Conservation (phyloP, 1,140 invertebrate species). For the Plodia interpunctella region DNA sequence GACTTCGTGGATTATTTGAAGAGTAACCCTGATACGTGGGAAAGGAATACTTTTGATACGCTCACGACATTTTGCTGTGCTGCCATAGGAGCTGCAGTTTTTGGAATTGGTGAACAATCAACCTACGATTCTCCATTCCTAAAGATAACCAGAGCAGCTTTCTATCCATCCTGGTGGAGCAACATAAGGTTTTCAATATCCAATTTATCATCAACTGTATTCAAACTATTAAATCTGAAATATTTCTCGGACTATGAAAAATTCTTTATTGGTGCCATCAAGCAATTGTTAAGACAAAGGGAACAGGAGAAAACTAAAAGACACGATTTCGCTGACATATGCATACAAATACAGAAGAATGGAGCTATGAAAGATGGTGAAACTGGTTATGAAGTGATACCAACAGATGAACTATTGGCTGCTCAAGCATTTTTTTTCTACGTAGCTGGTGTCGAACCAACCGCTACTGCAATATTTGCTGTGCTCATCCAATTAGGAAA, state of each 20-base stretch:
- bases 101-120: constrained; percentile 31
- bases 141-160: not conserved
- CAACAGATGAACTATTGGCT: constrained; percentile 66
- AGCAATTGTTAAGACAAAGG: constrained; percentile 31
- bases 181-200: not conserved
- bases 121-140: constrained; percentile 21
- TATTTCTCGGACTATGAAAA: constrained; percentile 19
- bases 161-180: not conserved
- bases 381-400: constrained; percentile 30
- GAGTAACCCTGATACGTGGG: constrained; percentile 22
- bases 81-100: constrained; percentile 32
- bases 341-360: constrained; percentile 32
- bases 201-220: not conserved
- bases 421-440: constrained; percentile 77
- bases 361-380: constrained; percentile 31
- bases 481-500: constrained; percentile 52
- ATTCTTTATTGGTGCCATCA: constrained; percentile 38
- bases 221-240: constrained; percentile 13
- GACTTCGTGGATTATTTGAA: constrained; percentile 39
- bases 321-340: constrained; percentile 46
- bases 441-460: constrained; percentile 77
- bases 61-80: constrained; percentile 24
- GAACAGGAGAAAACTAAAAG: constrained; percentile 28
- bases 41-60: constrained; percentile 7
- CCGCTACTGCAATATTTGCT: constrained; percentile 54